phyloP scores from a whole-genome alignment of 2,888 invertebrate genomes.

The Agriotes lineatus region DNA sequence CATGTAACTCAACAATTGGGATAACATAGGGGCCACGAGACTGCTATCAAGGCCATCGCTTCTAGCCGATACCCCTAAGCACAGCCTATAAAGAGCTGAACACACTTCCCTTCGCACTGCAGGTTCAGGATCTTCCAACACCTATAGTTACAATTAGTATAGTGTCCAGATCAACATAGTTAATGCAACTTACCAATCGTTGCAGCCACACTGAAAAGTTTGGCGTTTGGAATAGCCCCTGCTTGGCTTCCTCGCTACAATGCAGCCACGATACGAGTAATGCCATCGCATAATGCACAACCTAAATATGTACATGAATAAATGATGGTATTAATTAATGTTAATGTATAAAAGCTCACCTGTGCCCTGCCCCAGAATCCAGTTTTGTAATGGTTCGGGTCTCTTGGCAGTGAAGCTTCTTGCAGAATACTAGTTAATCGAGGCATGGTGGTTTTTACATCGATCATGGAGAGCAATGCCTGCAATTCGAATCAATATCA shows the following conservation, averaged over 20 bases:
- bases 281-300: slow-evolving; percentile 93
- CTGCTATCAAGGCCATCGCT: slow-evolving; percentile 69
- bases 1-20: slow-evolving; percentile 84
- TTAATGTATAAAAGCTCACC: too few relatives aligned
- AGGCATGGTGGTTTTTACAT: slow-evolving; percentile 84
- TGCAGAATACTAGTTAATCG: slow-evolving; percentile 88
- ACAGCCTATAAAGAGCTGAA: slow-evolving; percentile 90
- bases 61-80: slow-evolving; percentile 74
- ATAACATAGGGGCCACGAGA: slow-evolving; percentile 82
- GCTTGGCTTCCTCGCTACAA: slow-evolving; percentile 83
- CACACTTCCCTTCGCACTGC: slow-evolving; percentile 92
- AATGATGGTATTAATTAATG: too few relatives aligned
- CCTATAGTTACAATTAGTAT: slow-evolving; percentile 45
- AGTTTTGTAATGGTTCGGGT: slow-evolving; percentile 88
- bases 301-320: too few relatives aligned
- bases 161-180: neutral
- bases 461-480: slow-evolving; percentile 86
- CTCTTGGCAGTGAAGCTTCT: slow-evolving; percentile 85
- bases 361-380: slow-evolving; percentile 95
- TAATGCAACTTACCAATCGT: slow-evolving; percentile 70
- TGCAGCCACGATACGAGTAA: slow-evolving; percentile 94
- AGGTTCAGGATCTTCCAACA: slow-evolving; percentile 94
- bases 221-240: slow-evolving; percentile 80
- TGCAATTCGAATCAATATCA: slow-evolving; percentile 50
- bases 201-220: slow-evolving; percentile 87